Evolutionary conservation across 2,888 invertebrate genomes (phyloP).

Genomic region (Netelia inedita): DNA sequence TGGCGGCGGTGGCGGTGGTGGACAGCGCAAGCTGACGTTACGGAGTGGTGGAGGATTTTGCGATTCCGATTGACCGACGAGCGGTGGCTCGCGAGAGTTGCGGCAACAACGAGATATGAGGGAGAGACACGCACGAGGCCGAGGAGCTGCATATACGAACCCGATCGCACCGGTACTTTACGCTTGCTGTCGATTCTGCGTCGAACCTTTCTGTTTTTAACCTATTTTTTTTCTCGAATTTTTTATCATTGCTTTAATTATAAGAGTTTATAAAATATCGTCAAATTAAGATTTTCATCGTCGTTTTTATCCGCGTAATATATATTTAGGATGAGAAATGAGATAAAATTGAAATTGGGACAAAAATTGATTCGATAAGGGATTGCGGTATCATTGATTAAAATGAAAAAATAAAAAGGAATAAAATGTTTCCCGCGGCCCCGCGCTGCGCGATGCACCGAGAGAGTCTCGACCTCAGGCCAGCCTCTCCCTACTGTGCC

Average conservation of each 20-base stretch:
- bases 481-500: slow-evolving; percentile 55
- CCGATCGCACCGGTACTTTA: slow-evolving; percentile 45
- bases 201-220: neutral
- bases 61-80: slow-evolving; percentile 66
- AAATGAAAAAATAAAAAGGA: slow-evolving; percentile 6
- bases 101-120: slow-evolving; percentile 11
- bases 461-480: slow-evolving; percentile 39
- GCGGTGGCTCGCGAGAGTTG: neutral
- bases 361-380: neutral
- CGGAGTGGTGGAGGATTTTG: slow-evolving; percentile 29
- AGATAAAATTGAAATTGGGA: neutral
- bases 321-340: neutral
- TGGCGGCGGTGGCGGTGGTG: neutral
- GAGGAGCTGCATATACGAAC: slow-evolving; percentile 27
- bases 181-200: neutral
- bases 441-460: slow-evolving; percentile 13
- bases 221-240: neutral
- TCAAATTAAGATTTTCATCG: neutral
- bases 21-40: neutral
- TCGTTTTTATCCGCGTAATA: neutral
- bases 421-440: neutral
- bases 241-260: neutral
- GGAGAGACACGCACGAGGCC: slow-evolving; percentile 24
- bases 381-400: neutral
- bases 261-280: neutral